These are phyloP conservation scores for Pammene fasciana DNA, from an alignment of 2,888 invertebrate species.

Conservation along the genomic window DNA sequence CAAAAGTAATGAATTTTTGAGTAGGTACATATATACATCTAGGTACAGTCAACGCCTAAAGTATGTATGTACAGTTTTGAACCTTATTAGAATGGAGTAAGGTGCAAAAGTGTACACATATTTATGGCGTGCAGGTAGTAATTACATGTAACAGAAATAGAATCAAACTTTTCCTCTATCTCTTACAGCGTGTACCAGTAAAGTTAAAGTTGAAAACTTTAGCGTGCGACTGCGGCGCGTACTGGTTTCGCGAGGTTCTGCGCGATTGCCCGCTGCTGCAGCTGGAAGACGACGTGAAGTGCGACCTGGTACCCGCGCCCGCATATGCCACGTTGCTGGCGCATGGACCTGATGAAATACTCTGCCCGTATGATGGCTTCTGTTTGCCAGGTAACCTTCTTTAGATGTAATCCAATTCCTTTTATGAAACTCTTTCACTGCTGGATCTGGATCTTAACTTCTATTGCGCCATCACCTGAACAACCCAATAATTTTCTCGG, in stretches of 20 bases:
- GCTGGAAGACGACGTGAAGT: not conserved
- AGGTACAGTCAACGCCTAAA: too few species aligned
- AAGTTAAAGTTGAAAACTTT: conserved; percentile 3
- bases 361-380: conserved; percentile 13
- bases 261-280: not conserved
- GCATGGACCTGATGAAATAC: conserved; percentile 13
- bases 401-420: not conserved
- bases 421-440: too few species aligned
- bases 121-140: too few species aligned
- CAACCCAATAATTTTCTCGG: too few species aligned
- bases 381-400: conserved; percentile 14
- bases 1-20: too few species aligned
- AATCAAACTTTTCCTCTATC: not conserved
- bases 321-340: not conserved
- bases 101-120: too few species aligned
- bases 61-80: too few species aligned
- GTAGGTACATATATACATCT: too few species aligned
- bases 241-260: conserved; percentile 14
- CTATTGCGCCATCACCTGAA: too few species aligned
- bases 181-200: conserved; percentile 16
- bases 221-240: conserved; percentile 13
- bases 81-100: too few species aligned
- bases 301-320: not conserved
- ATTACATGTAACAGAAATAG: too few species aligned
- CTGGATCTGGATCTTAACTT: too few species aligned